phyloP scores from a whole-genome alignment of 1,140 invertebrate species.

The Drosophila seguyi region DNA sequence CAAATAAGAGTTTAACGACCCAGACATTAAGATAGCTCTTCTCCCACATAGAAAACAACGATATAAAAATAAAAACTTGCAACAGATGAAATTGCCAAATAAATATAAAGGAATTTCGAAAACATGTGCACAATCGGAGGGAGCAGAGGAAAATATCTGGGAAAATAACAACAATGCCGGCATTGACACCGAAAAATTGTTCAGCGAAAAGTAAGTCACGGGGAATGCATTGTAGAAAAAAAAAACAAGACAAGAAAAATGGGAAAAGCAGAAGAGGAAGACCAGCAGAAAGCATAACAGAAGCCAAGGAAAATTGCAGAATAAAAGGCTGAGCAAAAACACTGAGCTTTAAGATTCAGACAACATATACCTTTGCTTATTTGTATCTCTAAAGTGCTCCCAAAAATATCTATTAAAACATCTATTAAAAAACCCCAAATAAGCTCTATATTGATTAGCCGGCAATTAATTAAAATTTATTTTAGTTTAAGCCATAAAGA shows the following conservation, averaged over 20 bases:
- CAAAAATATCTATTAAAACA: conserved; percentile 14
- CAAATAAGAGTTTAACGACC: conserved; percentile 25
- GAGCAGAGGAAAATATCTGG: neutral
- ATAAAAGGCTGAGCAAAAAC: conserved; percentile 17
- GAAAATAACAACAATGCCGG: conserved; percentile 39
- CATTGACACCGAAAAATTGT: conserved; percentile 69
- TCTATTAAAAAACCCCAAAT: conserved; percentile 9
- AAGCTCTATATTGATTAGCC: conserved; percentile 57
- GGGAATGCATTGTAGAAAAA: conserved; percentile 34
- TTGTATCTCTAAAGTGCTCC: conserved; percentile 10
- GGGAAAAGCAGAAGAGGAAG: neutral
- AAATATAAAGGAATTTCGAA: conserved; percentile 44
- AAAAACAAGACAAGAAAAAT: conserved; percentile 18
- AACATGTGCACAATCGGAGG: conserved; percentile 31
- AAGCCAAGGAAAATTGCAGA: conserved; percentile 37
- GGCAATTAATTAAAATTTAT: conserved; percentile 78
- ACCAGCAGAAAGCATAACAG: conserved; percentile 24
- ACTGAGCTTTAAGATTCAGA: conserved; percentile 14
- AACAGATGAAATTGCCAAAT: conserved; percentile 49
- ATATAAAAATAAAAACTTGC: conserved; percentile 43
- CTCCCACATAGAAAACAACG: conserved; percentile 24
- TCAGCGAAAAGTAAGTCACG: conserved; percentile 62
- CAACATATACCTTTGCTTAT: conserved; percentile 1
- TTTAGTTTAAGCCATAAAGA: conserved; percentile 54
- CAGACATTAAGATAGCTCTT: conserved; percentile 27